Conservation (phyloP, 2,888 invertebrate species). For the Dyspetes luteomarginatus region DNA sequence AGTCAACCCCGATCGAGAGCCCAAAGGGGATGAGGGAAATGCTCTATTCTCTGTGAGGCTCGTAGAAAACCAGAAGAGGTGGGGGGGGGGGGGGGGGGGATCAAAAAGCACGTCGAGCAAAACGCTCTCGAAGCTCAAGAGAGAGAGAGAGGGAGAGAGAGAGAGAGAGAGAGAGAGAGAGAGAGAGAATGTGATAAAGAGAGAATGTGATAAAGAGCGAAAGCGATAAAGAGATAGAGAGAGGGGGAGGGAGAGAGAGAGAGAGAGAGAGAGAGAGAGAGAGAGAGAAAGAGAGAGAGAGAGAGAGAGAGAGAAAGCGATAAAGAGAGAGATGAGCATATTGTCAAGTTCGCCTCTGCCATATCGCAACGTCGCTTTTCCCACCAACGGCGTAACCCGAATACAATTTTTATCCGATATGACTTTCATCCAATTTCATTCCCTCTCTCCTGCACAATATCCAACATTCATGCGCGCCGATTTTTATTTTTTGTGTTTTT, state of each 20-base stretch:
- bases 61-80: slow-evolving; percentile 23
- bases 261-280: no score
- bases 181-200: no score
- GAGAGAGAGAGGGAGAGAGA: neutral
- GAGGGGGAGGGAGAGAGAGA: no score
- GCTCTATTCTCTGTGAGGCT: slow-evolving; percentile 33
- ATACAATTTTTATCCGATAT: slow-evolving; percentile 69
- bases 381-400: slow-evolving; percentile 56
- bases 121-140: no score
- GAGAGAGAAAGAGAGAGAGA: slow-evolving; percentile 38
- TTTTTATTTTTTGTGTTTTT: slow-evolving; percentile 52
- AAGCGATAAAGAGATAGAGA: no score
- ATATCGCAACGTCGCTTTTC: no score
- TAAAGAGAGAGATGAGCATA: slow-evolving; percentile 26
- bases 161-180: neutral
- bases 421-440: slow-evolving; percentile 62
- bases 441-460: slow-evolving; percentile 56
- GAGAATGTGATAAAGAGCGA: no score
- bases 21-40: slow-evolving; percentile 63
- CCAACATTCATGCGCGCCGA: slow-evolving; percentile 36
- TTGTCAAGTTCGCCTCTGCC: slow-evolving; percentile 64
- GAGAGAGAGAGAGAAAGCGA: no score
- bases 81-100: slow-evolving; percentile 47
- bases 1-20: slow-evolving; percentile 75
- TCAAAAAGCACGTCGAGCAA: slow-evolving; percentile 57